These are phyloP conservation scores for Calameuta pallipes DNA, from an alignment of 2,888 invertebrate species.

Conservation along the genomic window DNA sequence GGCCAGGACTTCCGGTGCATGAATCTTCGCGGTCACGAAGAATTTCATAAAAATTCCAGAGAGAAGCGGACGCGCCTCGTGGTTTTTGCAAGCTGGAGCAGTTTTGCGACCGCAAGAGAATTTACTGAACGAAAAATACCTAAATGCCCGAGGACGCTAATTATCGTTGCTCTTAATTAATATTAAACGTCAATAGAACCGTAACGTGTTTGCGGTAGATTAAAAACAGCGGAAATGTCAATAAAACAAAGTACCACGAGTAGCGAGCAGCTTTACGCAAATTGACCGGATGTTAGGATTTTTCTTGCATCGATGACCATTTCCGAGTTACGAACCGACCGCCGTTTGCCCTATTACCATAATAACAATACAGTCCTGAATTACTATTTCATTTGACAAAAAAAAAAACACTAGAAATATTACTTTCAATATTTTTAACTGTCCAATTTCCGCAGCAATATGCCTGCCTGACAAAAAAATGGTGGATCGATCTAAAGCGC, in stretches of 20 bases:
- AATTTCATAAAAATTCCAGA: not conserved
- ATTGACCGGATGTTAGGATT: not conserved
- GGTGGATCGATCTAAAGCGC: not conserved
- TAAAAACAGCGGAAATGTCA: not conserved
- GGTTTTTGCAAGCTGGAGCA: not conserved
- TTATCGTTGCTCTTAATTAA: not conserved
- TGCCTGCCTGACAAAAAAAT: not conserved
- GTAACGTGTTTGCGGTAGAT: not conserved
- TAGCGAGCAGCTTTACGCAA: not conserved
- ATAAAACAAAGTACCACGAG: not conserved
- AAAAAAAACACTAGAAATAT: conserved; percentile 33
- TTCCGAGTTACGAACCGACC: not conserved
- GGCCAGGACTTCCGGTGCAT: conserved; percentile 2
- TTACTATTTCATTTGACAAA: conserved; percentile 38
- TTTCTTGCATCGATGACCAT: not conserved
- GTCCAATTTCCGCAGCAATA: not conserved
- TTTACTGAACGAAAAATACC: not conserved
- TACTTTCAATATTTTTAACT: conserved; percentile 2
- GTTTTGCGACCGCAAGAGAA: not conserved
- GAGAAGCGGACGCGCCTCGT: not conserved
- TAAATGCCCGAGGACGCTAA: not conserved
- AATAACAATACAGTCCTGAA: not conserved
- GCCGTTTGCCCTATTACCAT: not conserved
- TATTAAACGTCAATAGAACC: not conserved
- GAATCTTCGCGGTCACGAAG: not conserved